Conservation (phyloP, 2,888 invertebrate genomes). For the Aporophyla lueneburgensis region DNA sequence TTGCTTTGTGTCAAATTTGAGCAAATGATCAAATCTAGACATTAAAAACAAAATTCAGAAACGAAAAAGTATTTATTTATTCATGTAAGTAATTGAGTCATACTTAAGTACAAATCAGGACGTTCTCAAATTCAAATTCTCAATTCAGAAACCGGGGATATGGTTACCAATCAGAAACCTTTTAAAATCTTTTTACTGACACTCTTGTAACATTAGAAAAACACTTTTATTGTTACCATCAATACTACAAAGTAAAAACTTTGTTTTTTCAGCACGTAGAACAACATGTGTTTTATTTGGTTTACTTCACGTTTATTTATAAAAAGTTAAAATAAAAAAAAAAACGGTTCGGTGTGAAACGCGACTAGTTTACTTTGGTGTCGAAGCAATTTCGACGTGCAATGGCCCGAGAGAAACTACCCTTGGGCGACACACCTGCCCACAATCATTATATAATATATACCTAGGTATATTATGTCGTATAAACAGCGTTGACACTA, state of each 20-base stretch:
- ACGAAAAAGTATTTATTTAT: too few relatives aligned
- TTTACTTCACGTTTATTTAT: constrained; percentile 51
- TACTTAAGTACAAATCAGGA: too few relatives aligned
- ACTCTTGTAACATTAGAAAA: neutral
- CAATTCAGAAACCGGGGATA: neutral
- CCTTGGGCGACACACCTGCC: constrained; percentile 70
- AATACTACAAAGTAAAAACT: neutral
- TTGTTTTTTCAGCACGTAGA: constrained; percentile 1
- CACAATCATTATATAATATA: constrained; percentile 39
- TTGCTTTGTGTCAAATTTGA: too few relatives aligned
- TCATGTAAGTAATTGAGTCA: too few relatives aligned
- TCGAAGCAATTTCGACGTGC: constrained; percentile 75
- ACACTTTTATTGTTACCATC: neutral
- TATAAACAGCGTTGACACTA: constrained; percentile 11
- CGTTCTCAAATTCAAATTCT: too few relatives aligned
- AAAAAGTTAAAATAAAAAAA: constrained; percentile 59
- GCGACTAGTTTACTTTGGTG: constrained; percentile 70
- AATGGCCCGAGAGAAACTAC: constrained; percentile 70
- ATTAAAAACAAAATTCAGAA: too few relatives aligned
- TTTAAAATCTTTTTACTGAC: neutral
- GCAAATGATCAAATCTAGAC: too few relatives aligned
- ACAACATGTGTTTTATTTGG: neutral
- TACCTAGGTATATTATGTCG: neutral
- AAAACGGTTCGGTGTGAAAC: constrained; percentile 74
- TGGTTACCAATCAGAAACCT: neutral